Evolutionary conservation across 2,113 vertebrate species (phyloP).

Genomic region (Rutilus rutilus): DNA sequence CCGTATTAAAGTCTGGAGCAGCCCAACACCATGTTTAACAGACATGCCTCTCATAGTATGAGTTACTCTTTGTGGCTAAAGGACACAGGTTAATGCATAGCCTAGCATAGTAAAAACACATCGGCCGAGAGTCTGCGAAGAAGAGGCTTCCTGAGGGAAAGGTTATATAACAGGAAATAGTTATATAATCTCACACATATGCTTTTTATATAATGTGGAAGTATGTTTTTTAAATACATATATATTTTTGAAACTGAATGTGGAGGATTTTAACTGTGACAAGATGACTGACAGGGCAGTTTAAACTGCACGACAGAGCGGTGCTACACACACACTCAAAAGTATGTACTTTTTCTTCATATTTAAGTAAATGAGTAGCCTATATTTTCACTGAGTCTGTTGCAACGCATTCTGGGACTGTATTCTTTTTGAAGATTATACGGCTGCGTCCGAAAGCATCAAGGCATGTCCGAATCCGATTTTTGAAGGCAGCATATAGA

Average conservation of each 20-base stretch:
- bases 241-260: too few relatives aligned
- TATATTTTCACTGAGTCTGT: too few relatives aligned
- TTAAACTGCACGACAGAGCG: too few relatives aligned
- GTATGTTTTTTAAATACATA: background rate
- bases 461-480: too few relatives aligned
- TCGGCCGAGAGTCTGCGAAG: background rate
- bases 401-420: background rate
- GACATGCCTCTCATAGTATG: background rate
- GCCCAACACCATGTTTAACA: background rate
- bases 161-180: slow-evolving; percentile 10
- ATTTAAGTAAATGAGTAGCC: too few relatives aligned
- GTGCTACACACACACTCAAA: too few relatives aligned
- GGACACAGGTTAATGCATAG: background rate
- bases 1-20: slow-evolving; percentile 15
- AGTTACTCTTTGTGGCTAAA: slow-evolving; percentile 8
- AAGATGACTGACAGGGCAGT: too few relatives aligned
- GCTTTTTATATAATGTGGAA: background rate
- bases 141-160: background rate
- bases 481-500: too few relatives aligned
- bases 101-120: slow-evolving; percentile 31
- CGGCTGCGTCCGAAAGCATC: too few relatives aligned
- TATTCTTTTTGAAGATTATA: background rate
- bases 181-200: background rate
- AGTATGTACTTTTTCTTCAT: too few relatives aligned
- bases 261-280: too few relatives aligned